A percentile compares a stretch with the other conserved stretches of the same genome.
phyloP scores from a whole-genome alignment of 1,140 invertebrate genomes.

The Drosophila lacteicornis region DNA sequence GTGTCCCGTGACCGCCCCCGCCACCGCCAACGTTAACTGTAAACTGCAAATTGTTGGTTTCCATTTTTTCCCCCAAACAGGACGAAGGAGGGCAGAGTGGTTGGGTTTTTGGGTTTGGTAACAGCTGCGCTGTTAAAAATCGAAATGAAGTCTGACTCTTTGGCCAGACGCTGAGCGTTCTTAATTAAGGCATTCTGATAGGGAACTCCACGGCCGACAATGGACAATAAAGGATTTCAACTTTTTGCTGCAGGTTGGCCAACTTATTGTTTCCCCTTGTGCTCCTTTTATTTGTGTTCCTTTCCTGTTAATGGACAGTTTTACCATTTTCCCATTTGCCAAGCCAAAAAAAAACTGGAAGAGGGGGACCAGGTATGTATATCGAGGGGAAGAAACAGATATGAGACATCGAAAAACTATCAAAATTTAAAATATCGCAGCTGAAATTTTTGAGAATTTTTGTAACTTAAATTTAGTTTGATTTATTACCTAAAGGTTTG shows the following conservation, averaged over 20 bases:
- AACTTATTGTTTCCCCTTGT: conserved; percentile 41
- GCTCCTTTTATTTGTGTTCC: conserved; percentile 17
- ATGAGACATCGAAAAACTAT: background rate
- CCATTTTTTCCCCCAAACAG: conserved; percentile 47
- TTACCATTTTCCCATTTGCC: conserved; percentile 60
- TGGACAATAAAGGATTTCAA: conserved; percentile 69
- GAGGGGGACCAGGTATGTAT: conserved; percentile 20
- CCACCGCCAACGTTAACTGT: conserved; percentile 50
- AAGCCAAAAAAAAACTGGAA: conserved; percentile 30
- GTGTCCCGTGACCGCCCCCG: conserved; percentile 36
- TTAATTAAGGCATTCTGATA: conserved; percentile 81
- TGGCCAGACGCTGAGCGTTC: conserved; percentile 57
- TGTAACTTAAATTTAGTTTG: background rate
- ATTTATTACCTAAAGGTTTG: too few species aligned
- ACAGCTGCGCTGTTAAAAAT: conserved; percentile 65
- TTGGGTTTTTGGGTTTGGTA: conserved; percentile 48
- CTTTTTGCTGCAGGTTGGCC: conserved; percentile 25
- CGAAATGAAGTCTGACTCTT: conserved; percentile 59
- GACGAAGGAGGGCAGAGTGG: conserved; percentile 31
- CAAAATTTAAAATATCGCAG: background rate
- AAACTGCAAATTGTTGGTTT: conserved; percentile 75
- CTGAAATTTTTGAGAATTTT: background rate
- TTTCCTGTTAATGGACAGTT: conserved; percentile 62
- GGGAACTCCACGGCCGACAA: conserved; percentile 54
- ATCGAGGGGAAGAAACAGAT: conserved; percentile 6